Evolutionary conservation across 2,888 invertebrate genomes (phyloP).

Genomic region (Drosophila anomalata): DNA sequence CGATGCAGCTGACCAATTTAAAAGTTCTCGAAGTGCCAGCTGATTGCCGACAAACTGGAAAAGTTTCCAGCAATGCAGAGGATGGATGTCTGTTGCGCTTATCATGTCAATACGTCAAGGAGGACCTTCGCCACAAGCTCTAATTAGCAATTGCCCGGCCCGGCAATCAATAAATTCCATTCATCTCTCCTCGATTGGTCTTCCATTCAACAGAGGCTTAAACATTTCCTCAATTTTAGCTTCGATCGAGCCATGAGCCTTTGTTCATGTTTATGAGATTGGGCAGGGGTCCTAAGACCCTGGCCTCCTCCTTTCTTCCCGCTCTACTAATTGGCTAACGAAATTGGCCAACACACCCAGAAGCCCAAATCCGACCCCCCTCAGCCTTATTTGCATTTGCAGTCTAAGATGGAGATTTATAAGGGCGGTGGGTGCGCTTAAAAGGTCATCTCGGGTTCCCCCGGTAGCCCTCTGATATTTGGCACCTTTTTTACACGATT

Average conservation of each 20-base stretch:
- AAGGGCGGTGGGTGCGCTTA: neutral
- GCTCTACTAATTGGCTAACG: slow-evolving; percentile 32
- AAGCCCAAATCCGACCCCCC: neutral
- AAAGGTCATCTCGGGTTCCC: slow-evolving; percentile 3
- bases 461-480: slow-evolving; percentile 8
- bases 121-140: slow-evolving; percentile 16
- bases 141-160: slow-evolving; percentile 21
- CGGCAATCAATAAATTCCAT: slow-evolving; percentile 26
- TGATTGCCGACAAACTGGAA: slow-evolving; percentile 34
- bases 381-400: slow-evolving; percentile 31
- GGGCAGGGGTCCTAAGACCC: neutral
- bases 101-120: slow-evolving; percentile 38
- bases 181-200: slow-evolving; percentile 1
- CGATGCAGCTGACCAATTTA: slow-evolving; percentile 11
- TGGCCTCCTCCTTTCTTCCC: neutral
- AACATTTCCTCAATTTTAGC: slow-evolving; percentile 2
- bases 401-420: slow-evolving; percentile 19
- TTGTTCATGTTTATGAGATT: slow-evolving; percentile 36
- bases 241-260: slow-evolving; percentile 17
- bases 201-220: neutral
- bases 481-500: slow-evolving; percentile 37
- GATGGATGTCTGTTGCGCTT: slow-evolving; percentile 19
- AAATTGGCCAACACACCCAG: slow-evolving; percentile 29
- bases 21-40: slow-evolving; percentile 29
- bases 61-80: slow-evolving; percentile 20